Percentiles rank a stretch among this genome's conserved stretches.
Conservation (phyloP, 2,888 invertebrate species). For the Scaptomyza cyrtandrae region DNA sequence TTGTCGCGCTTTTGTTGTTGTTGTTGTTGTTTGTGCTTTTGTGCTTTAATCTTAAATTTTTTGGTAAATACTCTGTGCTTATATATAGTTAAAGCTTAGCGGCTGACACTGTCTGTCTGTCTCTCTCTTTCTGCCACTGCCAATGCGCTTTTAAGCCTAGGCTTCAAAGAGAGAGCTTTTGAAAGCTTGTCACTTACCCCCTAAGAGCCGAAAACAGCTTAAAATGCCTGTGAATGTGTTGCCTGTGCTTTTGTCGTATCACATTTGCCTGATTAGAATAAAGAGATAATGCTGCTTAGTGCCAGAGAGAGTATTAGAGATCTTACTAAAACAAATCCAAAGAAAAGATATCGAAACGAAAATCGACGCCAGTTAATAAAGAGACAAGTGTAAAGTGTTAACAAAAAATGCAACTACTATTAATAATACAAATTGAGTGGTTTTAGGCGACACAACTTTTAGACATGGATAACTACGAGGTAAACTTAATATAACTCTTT, state of each 20-base stretch:
- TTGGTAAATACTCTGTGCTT: constrained; percentile 60
- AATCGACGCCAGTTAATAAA: constrained; percentile 5
- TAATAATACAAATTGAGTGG: constrained; percentile 55
- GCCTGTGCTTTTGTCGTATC: constrained; percentile 35
- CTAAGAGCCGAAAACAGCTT: constrained; percentile 28
- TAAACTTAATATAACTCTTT: constrained; percentile 37
- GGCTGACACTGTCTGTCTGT: constrained; percentile 23
- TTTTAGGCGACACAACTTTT: constrained; percentile 62
- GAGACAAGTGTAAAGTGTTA: constrained; percentile 15
- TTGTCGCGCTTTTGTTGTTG: constrained; percentile 63
- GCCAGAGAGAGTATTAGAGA: constrained; percentile 58
- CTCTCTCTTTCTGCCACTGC: constrained; percentile 14
- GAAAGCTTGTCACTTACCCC: constrained; percentile 27
- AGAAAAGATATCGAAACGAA: background rate
- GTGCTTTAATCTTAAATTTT: constrained; percentile 62
- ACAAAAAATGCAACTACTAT: background rate
- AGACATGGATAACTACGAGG: constrained; percentile 68
- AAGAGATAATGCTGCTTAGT: constrained; percentile 44
- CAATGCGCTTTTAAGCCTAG: constrained; percentile 37
- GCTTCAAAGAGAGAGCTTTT: constrained; percentile 20
- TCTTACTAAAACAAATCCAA: background rate
- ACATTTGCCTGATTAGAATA: constrained; percentile 42
- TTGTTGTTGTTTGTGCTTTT: constrained; percentile 67
- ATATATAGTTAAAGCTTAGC: constrained; percentile 54
- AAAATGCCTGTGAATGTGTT: constrained; percentile 32